These are phyloP conservation scores for Dryadula phaetusa DNA, from an alignment of 2,888 invertebrate genomes.

Conservation along the genomic window DNA sequence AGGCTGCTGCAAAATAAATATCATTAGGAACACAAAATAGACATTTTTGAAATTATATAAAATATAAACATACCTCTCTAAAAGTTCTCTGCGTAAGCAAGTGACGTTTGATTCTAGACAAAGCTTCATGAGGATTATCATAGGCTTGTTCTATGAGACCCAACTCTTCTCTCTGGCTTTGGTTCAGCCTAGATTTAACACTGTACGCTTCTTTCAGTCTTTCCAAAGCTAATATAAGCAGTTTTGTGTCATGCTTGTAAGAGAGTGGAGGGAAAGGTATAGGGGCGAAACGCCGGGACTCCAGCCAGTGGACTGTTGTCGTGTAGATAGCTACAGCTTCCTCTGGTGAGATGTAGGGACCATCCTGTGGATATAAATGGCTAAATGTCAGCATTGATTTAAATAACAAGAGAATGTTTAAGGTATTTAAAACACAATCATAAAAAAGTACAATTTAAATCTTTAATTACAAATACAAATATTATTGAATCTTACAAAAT, in stretches of 20 bases:
- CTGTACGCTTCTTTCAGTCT: constrained; percentile 98
- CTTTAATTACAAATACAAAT: too few species aligned
- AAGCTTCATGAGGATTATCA: constrained; percentile 99
- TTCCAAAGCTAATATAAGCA: constrained; percentile 98
- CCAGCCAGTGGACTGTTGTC: constrained; percentile 99
- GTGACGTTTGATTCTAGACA: constrained; percentile 99
- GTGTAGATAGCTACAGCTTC: constrained; percentile 99
- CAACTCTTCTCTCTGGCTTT: constrained; percentile 99
- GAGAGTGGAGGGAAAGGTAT: constrained; percentile 99
- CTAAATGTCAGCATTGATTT: too few species aligned
- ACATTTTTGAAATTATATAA: constrained; percentile 1
- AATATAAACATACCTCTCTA: constrained; percentile 90
- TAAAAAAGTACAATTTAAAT: too few species aligned
- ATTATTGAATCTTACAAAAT: too few species aligned
- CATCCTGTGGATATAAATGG: constrained; percentile 86
- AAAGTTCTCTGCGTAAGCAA: constrained; percentile 98
- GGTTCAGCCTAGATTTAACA: constrained; percentile 98
- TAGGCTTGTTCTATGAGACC: constrained; percentile 99
- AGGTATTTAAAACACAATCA: too few species aligned
- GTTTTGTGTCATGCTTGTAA: constrained; percentile 99
- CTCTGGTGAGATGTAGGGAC: constrained; percentile 99
- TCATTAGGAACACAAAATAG: neutral
- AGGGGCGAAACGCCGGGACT: constrained; percentile 98
- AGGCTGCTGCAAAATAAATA: too few species aligned
- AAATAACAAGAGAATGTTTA: too few species aligned